Conservation (phyloP, 2,797 vertebrate species). For the Smutsia temminckii region DNA sequence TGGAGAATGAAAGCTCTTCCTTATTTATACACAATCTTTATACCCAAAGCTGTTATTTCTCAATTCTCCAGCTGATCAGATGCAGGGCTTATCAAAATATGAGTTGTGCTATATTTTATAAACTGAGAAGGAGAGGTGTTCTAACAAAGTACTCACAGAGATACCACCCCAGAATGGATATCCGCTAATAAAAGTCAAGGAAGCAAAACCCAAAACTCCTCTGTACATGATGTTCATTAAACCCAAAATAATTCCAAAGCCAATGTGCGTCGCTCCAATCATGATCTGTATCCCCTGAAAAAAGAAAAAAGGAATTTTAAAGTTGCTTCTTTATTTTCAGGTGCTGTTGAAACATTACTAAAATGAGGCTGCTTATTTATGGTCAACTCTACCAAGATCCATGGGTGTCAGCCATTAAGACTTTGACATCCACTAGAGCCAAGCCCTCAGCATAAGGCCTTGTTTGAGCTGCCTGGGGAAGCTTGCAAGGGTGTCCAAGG, state of each 20-base stretch:
- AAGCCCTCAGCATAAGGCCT: background rate
- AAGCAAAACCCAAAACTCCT: background rate
- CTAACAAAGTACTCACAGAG: slow-evolving; percentile 68
- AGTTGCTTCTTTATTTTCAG: background rate
- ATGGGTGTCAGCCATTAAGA: background rate
- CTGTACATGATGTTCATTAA: background rate
- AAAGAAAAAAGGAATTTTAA: background rate
- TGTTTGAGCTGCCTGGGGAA: background rate
- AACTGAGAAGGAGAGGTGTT: background rate
- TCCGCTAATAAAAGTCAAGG: slow-evolving; percentile 67
- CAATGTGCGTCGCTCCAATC: slow-evolving; percentile 78
- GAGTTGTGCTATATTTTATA: background rate
- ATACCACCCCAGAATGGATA: slow-evolving; percentile 82
- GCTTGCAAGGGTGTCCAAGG: background rate
- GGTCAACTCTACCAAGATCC: background rate
- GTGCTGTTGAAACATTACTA: background rate
- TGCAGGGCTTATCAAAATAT: background rate
- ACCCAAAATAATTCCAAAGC: slow-evolving; percentile 68
- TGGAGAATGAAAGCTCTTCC: background rate
- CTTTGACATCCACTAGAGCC: background rate
- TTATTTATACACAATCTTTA: background rate
- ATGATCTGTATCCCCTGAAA: slow-evolving; percentile 82
- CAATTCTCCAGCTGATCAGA: background rate
- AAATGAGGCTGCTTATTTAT: background rate
- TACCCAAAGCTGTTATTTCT: background rate